Evolutionary conservation across 2,113 vertebrate genomes (phyloP), one percentile per base, ranked within the genome.

Genomic region (Oostethus manadensis): DNA sequence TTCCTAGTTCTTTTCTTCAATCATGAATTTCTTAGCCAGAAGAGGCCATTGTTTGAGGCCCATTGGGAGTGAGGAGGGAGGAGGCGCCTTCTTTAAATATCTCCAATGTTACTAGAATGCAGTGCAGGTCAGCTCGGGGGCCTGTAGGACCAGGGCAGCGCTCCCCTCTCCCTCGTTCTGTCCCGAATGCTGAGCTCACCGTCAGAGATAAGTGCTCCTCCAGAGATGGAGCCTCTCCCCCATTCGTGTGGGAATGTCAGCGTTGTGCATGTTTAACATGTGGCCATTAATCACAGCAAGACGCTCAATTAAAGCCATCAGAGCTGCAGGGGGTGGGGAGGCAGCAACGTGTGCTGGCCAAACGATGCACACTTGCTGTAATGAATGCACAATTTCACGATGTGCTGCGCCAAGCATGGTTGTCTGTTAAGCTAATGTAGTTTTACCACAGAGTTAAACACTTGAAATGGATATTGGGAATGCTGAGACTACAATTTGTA

Each of bases 261-360:
- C 78, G 88, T 92, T 86, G 90, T 88, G 91, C 92, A 93, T 93
- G 92, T 85, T 88, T 86, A 90, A 87, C 79, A 83, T 84, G 81
- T 86, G 81, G 85, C 84, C 87, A 90, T 91, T 90, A 89, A 90
- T 91, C 89, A 90, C 83, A 86, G 64, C 11, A 3, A 83, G 84
- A 85, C 84, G 89, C 85, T 88, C 88, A 90, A 89, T 89, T 89
- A 88, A 83, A 77, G 76, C 77, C 76, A 89, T 84, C 81, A 82
- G 74, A 76, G 71, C 59, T 56, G 29, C 48, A 35, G 59, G 70
- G 64, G 59, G n/a, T n/a, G n/a, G 10, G 46, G 29, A 33, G 29
- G 29, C 29, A 33, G 29, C 29, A 33, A 33, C 4, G 29, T 33
- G 29, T 33, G 29, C 29, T 6, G 29, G 29, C 29, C 29, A 33